phyloP scores from a whole-genome alignment of 1,140 invertebrate genomes.

The Drosophila lowei region DNA sequence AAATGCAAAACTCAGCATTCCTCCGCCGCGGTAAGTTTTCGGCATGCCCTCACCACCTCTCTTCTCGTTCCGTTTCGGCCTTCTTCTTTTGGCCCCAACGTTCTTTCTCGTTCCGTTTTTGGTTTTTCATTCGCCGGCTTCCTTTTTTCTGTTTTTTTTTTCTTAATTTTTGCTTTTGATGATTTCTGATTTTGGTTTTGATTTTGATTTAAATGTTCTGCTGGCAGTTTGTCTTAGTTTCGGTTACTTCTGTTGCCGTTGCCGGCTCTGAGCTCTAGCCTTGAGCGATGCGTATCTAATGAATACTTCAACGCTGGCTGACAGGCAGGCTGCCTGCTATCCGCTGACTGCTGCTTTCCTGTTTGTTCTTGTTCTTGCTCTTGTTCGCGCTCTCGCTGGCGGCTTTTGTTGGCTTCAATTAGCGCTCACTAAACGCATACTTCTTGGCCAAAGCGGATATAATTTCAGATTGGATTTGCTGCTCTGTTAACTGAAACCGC shows the following conservation, averaged over 20 bases:
- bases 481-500: constrained; percentile 20
- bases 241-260: constrained; percentile 33
- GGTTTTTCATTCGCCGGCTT: constrained; percentile 60
- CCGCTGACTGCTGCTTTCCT: constrained; percentile 35
- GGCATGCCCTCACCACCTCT: constrained; percentile 68
- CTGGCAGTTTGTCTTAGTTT: constrained; percentile 42
- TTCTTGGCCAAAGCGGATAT: constrained; percentile 45
- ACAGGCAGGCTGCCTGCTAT: constrained; percentile 23
- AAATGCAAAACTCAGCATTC: constrained; percentile 85
- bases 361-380: constrained; percentile 32
- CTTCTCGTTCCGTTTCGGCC: constrained; percentile 39
- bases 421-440: constrained; percentile 54
- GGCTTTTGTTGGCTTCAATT: constrained; percentile 62
- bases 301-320: constrained; percentile 68
- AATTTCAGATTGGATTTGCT: constrained; percentile 43
- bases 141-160: constrained; percentile 47
- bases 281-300: constrained; percentile 73
- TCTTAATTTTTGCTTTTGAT: constrained; percentile 21
- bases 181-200: constrained; percentile 50
- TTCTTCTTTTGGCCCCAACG: constrained; percentile 45
- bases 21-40: constrained; percentile 88
- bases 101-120: constrained; percentile 44
- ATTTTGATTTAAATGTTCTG: constrained; percentile 74
- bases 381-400: neutral
- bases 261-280: constrained; percentile 52